A percentile compares a stretch with the other conserved stretches of the same genome.
Conservation (phyloP, 2,888 invertebrate species). For the Eustalomyia histrio region DNA sequence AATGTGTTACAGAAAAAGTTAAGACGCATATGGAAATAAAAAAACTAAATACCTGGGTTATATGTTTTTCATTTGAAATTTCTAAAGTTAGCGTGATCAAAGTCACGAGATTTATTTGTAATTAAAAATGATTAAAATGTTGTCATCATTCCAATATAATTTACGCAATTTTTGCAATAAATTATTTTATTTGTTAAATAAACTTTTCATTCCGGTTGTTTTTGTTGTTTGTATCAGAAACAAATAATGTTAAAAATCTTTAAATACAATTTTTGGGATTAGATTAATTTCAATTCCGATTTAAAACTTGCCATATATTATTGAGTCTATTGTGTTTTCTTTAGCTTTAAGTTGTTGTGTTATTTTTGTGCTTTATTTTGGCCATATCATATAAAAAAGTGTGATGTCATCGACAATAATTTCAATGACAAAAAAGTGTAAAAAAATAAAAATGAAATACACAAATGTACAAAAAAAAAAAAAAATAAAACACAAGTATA, state of each 20-base stretch:
- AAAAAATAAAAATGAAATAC: slow-evolving; percentile 28
- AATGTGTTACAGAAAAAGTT: no score
- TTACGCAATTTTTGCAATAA: not conserved
- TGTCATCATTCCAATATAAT: not conserved
- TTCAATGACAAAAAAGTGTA: slow-evolving; percentile 50
- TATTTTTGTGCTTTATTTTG: slow-evolving; percentile 40
- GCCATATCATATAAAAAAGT: slow-evolving; percentile 42
- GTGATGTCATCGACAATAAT: slow-evolving; percentile 59
- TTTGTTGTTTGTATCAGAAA: not conserved
- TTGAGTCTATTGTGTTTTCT: slow-evolving; percentile 15
- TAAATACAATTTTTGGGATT: not conserved
- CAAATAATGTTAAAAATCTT: not conserved
- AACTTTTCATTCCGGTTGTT: no score
- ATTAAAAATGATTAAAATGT: slow-evolving; percentile 9
- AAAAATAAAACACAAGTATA: no score
- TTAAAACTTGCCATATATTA: not conserved
- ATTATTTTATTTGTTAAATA: not conserved
- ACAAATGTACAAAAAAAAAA: slow-evolving; percentile 13
- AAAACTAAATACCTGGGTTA: no score
- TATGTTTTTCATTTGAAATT: slow-evolving; percentile 9
- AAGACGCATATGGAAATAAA: no score
- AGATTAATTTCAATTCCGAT: not conserved
- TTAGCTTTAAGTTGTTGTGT: slow-evolving; percentile 14
- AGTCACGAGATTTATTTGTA: slow-evolving; percentile 28
- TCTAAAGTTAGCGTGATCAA: slow-evolving; percentile 23